These are phyloP conservation scores for Ictalurus punctatus DNA, from an alignment of 2,113 vertebrate species.

Conservation along the genomic window DNA sequence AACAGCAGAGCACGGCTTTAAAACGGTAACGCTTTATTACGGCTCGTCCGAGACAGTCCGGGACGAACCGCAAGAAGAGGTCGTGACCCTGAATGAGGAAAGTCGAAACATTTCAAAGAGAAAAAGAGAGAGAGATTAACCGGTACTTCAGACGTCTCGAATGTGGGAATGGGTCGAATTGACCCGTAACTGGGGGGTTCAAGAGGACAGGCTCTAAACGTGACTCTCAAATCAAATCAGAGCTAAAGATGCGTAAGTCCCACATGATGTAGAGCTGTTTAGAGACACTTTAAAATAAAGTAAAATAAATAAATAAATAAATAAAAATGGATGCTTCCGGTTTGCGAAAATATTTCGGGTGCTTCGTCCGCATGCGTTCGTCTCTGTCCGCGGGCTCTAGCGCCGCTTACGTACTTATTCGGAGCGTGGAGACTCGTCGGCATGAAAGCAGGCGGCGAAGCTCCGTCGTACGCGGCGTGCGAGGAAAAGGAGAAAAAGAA, in stretches of 20 bases:
- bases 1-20: no score
- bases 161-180: no score
- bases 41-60: no score
- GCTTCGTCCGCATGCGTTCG: not conserved
- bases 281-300: not conserved
- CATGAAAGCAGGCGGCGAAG: not conserved
- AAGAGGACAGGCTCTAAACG: not conserved
- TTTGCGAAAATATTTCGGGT: slow-evolving; percentile 4
- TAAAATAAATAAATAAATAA: not conserved
- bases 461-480: not conserved
- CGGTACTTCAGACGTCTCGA: no score
- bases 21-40: no score
- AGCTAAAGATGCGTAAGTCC: not conserved
- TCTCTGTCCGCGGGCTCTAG: not conserved
- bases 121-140: no score
- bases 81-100: no score
- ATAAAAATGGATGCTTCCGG: not conserved
- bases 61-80: no score
- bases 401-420: not conserved
- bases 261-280: not conserved
- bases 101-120: no score
- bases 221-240: not conserved
- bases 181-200: no score
- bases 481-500: not conserved
- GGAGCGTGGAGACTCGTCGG: not conserved